Conservation (phyloP, 2,888 invertebrate species). For the Colletes collaris region DNA sequence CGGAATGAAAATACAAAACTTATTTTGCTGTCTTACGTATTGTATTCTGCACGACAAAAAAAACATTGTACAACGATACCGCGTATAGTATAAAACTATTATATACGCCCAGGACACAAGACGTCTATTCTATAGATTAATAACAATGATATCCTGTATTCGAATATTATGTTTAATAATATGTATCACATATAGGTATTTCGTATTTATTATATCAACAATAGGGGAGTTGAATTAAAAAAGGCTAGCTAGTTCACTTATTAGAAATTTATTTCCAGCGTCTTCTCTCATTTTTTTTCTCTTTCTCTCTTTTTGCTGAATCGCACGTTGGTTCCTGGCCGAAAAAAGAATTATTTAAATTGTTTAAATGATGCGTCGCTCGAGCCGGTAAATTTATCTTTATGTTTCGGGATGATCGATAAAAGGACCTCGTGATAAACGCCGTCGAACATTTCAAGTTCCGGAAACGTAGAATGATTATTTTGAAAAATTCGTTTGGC, state of each 20-base stretch:
- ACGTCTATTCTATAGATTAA: constrained; percentile 66
- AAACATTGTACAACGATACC: constrained; percentile 28
- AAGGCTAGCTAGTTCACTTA: constrained; percentile 57
- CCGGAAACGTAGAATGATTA: not conserved
- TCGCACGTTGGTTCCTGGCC: not conserved
- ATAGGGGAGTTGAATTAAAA: constrained; percentile 76
- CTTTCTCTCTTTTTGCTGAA: constrained; percentile 3
- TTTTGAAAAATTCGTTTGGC: not conserved
- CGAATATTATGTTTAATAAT: constrained; percentile 77
- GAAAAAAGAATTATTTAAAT: not conserved
- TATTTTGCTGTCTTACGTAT: constrained; percentile 37
- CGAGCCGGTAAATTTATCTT: not conserved
- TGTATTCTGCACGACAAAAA: constrained; percentile 20
- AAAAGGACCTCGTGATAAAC: not conserved
- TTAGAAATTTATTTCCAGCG: constrained; percentile 59
- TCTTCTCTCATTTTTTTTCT: constrained; percentile 4
- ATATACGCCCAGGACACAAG: constrained; percentile 67
- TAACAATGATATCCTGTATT: constrained; percentile 74
- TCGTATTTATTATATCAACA: constrained; percentile 73
- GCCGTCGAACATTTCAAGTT: not conserved
- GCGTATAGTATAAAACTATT: constrained; percentile 43
- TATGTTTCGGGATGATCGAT: not conserved
- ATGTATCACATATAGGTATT: constrained; percentile 78
- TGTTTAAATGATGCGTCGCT: not conserved
- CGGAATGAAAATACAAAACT: constrained; percentile 20